Percentiles rank a stretch among this genome's conserved stretches.
Conservation (phyloP, 2,113 vertebrate genomes). For the Tonatia bakeri region DNA sequence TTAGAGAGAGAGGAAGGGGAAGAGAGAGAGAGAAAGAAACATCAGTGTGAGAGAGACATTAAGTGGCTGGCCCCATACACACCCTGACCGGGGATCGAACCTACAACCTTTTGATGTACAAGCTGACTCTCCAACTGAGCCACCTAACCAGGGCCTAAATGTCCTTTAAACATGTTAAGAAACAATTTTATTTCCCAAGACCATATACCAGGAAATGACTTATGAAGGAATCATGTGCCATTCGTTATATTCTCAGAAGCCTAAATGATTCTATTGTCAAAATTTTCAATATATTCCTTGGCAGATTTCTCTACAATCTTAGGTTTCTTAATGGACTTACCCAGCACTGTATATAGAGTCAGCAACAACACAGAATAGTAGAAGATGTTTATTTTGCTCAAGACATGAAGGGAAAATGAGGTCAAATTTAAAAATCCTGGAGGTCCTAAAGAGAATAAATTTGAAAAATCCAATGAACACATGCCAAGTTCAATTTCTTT, state of each 20-base stretch:
- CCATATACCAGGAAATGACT: not conserved
- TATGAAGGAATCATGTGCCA: not conserved
- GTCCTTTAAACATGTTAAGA: slow-evolving; percentile 23
- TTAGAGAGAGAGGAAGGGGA: no score
- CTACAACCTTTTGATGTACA: no score
- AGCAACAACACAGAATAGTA: slow-evolving; percentile 91
- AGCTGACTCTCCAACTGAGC: no score
- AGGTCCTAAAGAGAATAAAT: slow-evolving; percentile 76
- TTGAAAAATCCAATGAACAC: slow-evolving; percentile 50
- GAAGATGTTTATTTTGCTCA: slow-evolving; percentile 89
- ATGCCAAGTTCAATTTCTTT: slow-evolving; percentile 44
- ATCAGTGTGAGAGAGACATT: no score
- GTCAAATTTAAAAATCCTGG: slow-evolving; percentile 80
- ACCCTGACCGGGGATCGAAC: no score
- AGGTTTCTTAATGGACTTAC: slow-evolving; percentile 81
- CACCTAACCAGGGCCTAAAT: not conserved
- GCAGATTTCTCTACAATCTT: slow-evolving; percentile 33
- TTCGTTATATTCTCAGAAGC: not conserved
- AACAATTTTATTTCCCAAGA: slow-evolving; percentile 41
- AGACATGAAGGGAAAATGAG: slow-evolving; percentile 86
- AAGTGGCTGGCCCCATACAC: no score
- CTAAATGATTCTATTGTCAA: slow-evolving; percentile 36
- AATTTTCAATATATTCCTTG: slow-evolving; percentile 25
- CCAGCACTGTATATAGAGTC: slow-evolving; percentile 91
- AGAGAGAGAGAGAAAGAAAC: no score